A percentile compares a stretch with the other conserved stretches of the same genome.
Conservation (phyloP, 1,140 invertebrate species). For the Drosophila oshimai region DNA sequence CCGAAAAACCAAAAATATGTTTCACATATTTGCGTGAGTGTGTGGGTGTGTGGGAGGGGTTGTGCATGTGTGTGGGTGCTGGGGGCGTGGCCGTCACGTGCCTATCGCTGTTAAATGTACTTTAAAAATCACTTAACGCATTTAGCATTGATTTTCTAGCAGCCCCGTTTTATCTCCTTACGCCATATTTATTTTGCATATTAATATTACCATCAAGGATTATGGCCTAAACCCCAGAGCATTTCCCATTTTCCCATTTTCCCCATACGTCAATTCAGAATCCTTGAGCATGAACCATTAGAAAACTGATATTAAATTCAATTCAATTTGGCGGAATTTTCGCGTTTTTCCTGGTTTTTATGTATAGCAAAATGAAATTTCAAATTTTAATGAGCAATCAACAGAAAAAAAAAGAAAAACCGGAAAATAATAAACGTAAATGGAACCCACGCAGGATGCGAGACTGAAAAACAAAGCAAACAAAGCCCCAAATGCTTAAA, state of each 20-base stretch:
- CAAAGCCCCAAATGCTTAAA: constrained; percentile 75
- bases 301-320: constrained; percentile 78
- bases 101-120: constrained; percentile 65
- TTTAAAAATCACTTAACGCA: constrained; percentile 78
- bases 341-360: constrained; percentile 6
- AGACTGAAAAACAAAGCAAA: constrained; percentile 59
- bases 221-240: constrained; percentile 15
- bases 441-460: constrained; percentile 29
- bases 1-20: constrained; percentile 26
- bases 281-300: constrained; percentile 46
- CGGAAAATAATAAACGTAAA: constrained; percentile 64
- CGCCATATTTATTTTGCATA: constrained; percentile 71
- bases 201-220: constrained; percentile 56
- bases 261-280: constrained; percentile 11
- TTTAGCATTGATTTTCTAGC: constrained; percentile 70
- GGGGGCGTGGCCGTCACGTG: constrained; percentile 16
- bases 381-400: constrained; percentile 77
- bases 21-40: constrained; percentile 8
- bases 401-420: constrained; percentile 46
- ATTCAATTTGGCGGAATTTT: constrained; percentile 59
- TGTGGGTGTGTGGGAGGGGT: background rate
- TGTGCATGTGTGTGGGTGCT: background rate
- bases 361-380: constrained; percentile 65
- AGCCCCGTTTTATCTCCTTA: constrained; percentile 63
- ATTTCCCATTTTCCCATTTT: constrained; percentile 15